Percentiles rank a stretch among this genome's conserved stretches.
Evolutionary conservation across 2,113 vertebrate genomes (phyloP).

Genomic region (Ceratotherium simum): DNA sequence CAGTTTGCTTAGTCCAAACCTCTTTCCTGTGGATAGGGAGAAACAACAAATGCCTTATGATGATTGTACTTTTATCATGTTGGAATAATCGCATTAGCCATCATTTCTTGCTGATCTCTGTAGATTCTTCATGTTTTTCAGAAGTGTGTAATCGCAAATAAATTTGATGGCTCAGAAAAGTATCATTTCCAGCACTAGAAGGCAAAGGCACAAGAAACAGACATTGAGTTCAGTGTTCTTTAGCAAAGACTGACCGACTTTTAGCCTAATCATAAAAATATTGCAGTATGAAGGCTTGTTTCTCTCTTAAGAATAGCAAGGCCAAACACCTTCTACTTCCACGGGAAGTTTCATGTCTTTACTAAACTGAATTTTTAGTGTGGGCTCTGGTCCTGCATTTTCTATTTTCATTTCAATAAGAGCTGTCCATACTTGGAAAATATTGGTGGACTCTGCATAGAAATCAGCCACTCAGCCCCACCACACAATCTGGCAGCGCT

Average conservation of each 20-base stretch:
- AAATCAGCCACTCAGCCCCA: slow-evolving; percentile 84
- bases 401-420: slow-evolving; percentile 88
- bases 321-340: slow-evolving; percentile 76
- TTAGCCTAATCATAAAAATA: slow-evolving; percentile 73
- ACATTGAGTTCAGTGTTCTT: slow-evolving; percentile 60
- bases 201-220: slow-evolving; percentile 54
- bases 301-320: slow-evolving; percentile 71
- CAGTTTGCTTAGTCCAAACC: neutral
- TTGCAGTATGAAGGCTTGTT: slow-evolving; percentile 63
- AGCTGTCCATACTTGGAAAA: slow-evolving; percentile 87
- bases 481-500: slow-evolving; percentile 86
- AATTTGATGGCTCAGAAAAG: neutral
- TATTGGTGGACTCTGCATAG: slow-evolving; percentile 81
- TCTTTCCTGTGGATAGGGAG: neutral
- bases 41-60: neutral
- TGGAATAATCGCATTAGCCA: neutral
- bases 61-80: neutral
- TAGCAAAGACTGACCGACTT: slow-evolving; percentile 40
- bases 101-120: slow-evolving; percentile 4
- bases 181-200: neutral
- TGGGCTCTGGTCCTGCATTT: slow-evolving; percentile 84
- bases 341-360: slow-evolving; percentile 73
- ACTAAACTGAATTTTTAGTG: slow-evolving; percentile 79
- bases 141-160: neutral
- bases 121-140: neutral